A percentile compares a stretch with the other conserved stretches of the same genome.
Conservation (phyloP, 2,113 vertebrate species). For the Tachysurus fulvidraco region DNA sequence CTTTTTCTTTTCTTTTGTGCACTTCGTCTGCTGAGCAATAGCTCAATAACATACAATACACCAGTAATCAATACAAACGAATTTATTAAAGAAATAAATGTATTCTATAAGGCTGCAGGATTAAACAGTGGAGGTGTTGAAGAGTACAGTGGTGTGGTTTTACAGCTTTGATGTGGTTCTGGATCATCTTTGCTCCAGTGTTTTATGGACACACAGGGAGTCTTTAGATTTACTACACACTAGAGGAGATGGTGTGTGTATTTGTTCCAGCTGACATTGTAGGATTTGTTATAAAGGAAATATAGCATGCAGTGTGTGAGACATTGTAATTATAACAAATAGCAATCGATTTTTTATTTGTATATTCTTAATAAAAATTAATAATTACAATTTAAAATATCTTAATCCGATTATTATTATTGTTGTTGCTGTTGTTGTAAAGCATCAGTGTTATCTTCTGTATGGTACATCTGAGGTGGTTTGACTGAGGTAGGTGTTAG, state of each 20-base stretch:
- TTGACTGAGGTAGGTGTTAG: slow-evolving; percentile 25
- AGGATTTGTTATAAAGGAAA: not conserved
- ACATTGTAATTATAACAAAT: not conserved
- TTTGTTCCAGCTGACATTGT: not conserved
- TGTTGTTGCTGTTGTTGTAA: not conserved
- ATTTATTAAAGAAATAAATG: not conserved
- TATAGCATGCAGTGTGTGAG: not conserved
- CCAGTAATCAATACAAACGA: not conserved
- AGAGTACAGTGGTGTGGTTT: not conserved
- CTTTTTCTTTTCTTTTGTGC: not conserved
- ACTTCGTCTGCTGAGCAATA: not conserved
- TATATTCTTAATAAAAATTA: not conserved
- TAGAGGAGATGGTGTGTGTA: not conserved
- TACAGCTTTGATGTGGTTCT: not conserved
- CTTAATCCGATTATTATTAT: not conserved
- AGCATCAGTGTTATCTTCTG: not conserved
- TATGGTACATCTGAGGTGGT: slow-evolving; percentile 24
- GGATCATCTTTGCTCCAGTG: not conserved
- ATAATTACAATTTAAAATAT: not conserved
- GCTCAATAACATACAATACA: not conserved
- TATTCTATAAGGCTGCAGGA: not conserved
- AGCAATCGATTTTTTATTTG: not conserved
- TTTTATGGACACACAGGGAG: not conserved
- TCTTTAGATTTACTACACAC: not conserved
- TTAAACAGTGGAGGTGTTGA: not conserved